These are phyloP conservation scores for Phalloptychus januarius DNA, from an alignment of 2,797 vertebrate genomes.

Conservation along the genomic window DNA sequence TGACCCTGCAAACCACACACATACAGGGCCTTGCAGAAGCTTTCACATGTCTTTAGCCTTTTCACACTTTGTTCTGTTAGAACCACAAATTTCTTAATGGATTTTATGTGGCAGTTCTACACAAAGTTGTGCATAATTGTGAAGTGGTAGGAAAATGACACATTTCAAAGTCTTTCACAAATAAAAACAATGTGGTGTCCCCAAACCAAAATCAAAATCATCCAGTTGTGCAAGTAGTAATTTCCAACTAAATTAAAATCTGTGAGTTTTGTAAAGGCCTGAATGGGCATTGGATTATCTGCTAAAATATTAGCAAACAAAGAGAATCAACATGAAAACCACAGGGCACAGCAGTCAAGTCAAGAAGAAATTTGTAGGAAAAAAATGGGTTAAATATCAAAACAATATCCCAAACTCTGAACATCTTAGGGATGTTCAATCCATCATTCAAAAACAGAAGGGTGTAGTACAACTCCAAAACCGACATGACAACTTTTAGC, in stretches of 20 bases:
- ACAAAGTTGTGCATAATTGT: neutral
- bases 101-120: neutral
- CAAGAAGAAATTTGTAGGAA: neutral
- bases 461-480: neutral
- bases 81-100: neutral
- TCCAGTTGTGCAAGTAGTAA: neutral
- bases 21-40: neutral
- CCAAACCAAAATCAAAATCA: neutral
- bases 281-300: neutral
- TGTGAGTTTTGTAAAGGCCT: neutral
- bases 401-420: neutral
- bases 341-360: no score
- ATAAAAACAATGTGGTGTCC: neutral
- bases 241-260: neutral
- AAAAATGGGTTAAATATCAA: neutral
- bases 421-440: neutral
- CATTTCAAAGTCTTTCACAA: neutral
- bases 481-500: neutral
- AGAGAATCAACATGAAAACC: neutral
- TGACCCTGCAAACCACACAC: conserved; percentile 22
- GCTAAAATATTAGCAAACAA: neutral
- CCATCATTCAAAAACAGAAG: neutral
- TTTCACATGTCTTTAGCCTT: neutral
- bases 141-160: neutral
- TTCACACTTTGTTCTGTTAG: neutral